Evolutionary conservation across 2,888 invertebrate species (phyloP), one percentile per base, ranked within the genome.

Genomic region (Leptopilina drosophilae): DNA sequence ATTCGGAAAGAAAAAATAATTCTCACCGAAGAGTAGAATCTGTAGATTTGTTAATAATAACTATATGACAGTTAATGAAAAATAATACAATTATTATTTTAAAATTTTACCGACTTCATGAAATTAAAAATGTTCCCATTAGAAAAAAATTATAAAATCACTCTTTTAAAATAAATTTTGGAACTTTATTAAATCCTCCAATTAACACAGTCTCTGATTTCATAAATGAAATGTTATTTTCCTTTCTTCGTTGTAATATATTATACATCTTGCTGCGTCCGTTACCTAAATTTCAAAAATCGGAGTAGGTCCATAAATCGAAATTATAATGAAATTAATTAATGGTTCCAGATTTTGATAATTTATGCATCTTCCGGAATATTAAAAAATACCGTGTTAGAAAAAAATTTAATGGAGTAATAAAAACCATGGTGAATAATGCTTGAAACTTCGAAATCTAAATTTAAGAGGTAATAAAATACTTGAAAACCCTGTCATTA

Each of bases 341-440:
- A 73, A 73, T 73, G 56, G 33, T 33, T 33, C 73, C n/a, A 56
- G n/a, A 69, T 53, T 33, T 49, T 14, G 3, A 26, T 69, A 69
- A 69, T 69, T 69, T 53, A 69, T 69, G 69, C 14, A 53, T 53
- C 53, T 4, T 33, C n/a, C 8, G 49, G 14, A 69, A 9, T 53
- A 14, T 69, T 69, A 49, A 62, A 62, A 46, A 26, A 40, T 40
- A 33, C 8, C 14, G 33, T 26, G 49, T 26, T 26, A 69, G 14
- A 69, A 69, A 12, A 5, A 26, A 15, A 62, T 62, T 62, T 62
- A 62, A 62, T 62, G 62, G 62, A 62, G 62, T 20, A 62, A 62
- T 62, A 62, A 62, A 62, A 62, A 62, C 62, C 8, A 62, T 62
- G 62, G 62, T 62, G n/a, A 62, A 62, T 62, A 62, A 62, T 62